Conservation (phyloP, 2,888 invertebrate genomes). For the Coelopa pilipes region DNA sequence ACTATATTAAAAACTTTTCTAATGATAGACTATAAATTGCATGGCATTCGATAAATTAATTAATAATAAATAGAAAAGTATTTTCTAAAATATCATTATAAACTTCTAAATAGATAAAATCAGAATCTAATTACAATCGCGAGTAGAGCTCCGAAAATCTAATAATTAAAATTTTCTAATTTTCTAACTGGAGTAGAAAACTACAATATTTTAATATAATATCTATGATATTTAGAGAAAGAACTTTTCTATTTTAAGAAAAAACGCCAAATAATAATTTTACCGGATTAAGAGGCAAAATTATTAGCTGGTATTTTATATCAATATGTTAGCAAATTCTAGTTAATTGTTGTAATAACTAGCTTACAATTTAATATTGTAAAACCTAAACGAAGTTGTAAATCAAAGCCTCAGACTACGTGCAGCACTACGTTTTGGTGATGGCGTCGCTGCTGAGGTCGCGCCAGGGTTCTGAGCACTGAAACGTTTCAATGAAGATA, state of each 20-base stretch:
- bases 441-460: conserved; percentile 31
- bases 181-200: too few species aligned
- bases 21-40: not conserved
- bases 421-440: conserved; percentile 48
- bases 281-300: not conserved
- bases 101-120: not conserved
- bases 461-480: conserved; percentile 40
- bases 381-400: not conserved
- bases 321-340: not conserved
- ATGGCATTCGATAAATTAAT: not conserved
- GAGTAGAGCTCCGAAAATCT: too few species aligned
- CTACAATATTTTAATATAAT: too few species aligned
- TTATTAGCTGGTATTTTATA: not conserved
- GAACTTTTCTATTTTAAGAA: too few species aligned
- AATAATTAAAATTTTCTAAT: too few species aligned
- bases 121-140: too few species aligned
- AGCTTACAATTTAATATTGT: too few species aligned
- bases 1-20: not conserved
- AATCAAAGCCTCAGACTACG: conserved; percentile 48
- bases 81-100: not conserved
- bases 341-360: too few species aligned
- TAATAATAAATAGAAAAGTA: not conserved
- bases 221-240: too few species aligned
- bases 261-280: too few species aligned
- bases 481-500: conserved; percentile 44